Evolutionary conservation across 2,888 invertebrate genomes (phyloP).

Genomic region (Myopa tessellatipennis): DNA sequence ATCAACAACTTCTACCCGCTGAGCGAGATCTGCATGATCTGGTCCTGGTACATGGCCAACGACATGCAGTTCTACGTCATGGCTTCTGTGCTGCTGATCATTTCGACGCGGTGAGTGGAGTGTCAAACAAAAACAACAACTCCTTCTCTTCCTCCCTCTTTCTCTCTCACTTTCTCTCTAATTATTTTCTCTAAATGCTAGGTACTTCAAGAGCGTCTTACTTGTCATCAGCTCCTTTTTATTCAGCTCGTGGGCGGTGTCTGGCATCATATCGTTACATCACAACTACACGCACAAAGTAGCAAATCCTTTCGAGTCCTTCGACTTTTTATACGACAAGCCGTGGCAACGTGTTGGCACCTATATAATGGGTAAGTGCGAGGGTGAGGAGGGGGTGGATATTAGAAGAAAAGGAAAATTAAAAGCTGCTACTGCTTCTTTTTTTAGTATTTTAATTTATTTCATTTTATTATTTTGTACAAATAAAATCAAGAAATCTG

Average conservation of each 20-base stretch:
- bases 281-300: slow-evolving; percentile 81
- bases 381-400: no score
- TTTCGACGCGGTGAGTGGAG: slow-evolving; percentile 75
- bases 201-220: slow-evolving; percentile 75
- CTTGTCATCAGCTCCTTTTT: slow-evolving; percentile 72
- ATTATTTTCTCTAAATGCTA: slow-evolving; percentile 55
- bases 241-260: slow-evolving; percentile 80
- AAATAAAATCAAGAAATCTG: no score
- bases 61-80: slow-evolving; percentile 83
- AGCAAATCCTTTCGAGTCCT: slow-evolving; percentile 84
- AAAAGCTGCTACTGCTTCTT: no score
- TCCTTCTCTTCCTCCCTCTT: neutral
- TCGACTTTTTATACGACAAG: slow-evolving; percentile 85
- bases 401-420: no score
- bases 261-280: slow-evolving; percentile 80
- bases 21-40: slow-evolving; percentile 82
- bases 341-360: slow-evolving; percentile 86
- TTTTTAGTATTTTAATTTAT: no score
- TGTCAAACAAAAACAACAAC: neutral
- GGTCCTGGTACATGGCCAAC: slow-evolving; percentile 87
- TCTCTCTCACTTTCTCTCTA: neutral
- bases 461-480: no score
- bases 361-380: slow-evolving; percentile 77
- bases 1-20: slow-evolving; percentile 84
- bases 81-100: slow-evolving; percentile 74